Evolutionary conservation across 2,888 invertebrate genomes (phyloP).

Genomic region (Sceliomorpha sp.): DNA sequence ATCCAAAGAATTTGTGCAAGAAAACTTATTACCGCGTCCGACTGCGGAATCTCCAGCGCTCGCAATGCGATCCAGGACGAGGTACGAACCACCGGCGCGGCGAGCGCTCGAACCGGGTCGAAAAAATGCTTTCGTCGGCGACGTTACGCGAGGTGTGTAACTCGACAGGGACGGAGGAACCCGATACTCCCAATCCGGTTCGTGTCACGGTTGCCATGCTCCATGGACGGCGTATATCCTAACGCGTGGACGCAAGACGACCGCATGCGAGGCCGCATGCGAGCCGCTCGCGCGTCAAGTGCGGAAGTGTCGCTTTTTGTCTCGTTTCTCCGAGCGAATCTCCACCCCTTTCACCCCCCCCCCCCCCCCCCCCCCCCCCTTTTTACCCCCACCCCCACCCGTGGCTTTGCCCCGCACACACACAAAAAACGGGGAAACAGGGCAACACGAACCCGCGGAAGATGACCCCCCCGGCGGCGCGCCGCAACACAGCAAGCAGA

Average conservation of each 20-base stretch:
- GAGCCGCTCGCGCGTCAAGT: constrained; percentile 3
- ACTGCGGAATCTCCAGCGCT: constrained; percentile 7
- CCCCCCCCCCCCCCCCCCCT: no score
- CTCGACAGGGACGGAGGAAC: constrained; percentile 54
- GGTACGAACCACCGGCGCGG: neutral
- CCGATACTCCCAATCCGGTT: constrained; percentile 54
- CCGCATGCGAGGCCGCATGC: constrained; percentile 25
- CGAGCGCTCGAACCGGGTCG: neutral
- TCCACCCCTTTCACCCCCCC: no score
- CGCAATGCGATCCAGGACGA: constrained; percentile 40
- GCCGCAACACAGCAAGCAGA: no score
- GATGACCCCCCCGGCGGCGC: no score
- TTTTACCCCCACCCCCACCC: no score
- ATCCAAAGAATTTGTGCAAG: no score
- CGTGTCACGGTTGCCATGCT: constrained; percentile 41
- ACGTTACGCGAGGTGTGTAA: constrained; percentile 51
- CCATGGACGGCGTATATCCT: constrained; percentile 20
- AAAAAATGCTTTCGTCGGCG: constrained; percentile 36
- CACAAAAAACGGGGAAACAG: no score
- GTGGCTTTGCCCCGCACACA: no score
- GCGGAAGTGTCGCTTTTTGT: constrained; percentile 45
- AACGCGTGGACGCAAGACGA: constrained; percentile 37
- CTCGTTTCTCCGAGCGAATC: no score
- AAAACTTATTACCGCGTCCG: no score
- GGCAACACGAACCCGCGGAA: no score